Conservation (phyloP, 2,797 vertebrate genomes). For the Synanceia verrucosa region DNA sequence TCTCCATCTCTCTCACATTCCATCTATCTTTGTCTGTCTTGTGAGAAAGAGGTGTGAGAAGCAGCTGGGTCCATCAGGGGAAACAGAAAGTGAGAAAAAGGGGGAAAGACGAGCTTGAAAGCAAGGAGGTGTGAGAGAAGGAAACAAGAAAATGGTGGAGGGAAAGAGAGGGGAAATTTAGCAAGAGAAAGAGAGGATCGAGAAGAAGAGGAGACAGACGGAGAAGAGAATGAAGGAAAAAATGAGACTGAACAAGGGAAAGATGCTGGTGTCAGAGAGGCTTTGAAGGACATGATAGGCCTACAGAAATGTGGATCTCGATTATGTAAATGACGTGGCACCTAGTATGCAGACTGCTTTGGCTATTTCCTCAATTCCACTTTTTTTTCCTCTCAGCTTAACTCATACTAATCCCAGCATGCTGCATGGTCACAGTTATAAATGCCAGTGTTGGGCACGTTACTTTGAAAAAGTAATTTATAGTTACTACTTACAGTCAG, state of each 20-base stretch:
- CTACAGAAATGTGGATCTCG: conserved; percentile 33
- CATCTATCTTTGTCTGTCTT: conserved; percentile 43
- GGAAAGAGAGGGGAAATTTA: neutral
- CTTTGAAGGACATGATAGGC: conserved; percentile 17
- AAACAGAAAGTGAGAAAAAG: neutral
- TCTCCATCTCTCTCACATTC: conserved; percentile 34
- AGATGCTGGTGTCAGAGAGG: conserved; percentile 15
- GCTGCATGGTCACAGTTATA: conserved; percentile 41
- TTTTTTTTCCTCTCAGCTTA: conserved; percentile 34
- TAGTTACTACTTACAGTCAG: too few relatives aligned
- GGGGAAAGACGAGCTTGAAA: conserved; percentile 20
- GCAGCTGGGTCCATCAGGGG: conserved; percentile 49
- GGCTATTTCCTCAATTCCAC: conserved; percentile 49
- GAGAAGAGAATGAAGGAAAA: conserved; percentile 8
- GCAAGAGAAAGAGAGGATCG: neutral
- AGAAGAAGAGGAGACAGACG: conserved; percentile 11
- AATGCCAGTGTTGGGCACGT: too few relatives aligned
- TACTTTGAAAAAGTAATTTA: too few relatives aligned
- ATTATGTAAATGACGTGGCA: conserved; percentile 40
- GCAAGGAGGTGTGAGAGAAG: conserved; percentile 28
- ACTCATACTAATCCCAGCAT: conserved; percentile 50
- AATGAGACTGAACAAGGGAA: neutral
- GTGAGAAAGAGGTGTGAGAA: conserved; percentile 64
- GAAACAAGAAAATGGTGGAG: conserved; percentile 17
- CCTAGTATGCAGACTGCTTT: conserved; percentile 26